A percentile compares a stretch with the other conserved stretches of the same genome.
Conservation (phyloP, 2,888 invertebrate genomes). For the Napeogenes sylphis region DNA sequence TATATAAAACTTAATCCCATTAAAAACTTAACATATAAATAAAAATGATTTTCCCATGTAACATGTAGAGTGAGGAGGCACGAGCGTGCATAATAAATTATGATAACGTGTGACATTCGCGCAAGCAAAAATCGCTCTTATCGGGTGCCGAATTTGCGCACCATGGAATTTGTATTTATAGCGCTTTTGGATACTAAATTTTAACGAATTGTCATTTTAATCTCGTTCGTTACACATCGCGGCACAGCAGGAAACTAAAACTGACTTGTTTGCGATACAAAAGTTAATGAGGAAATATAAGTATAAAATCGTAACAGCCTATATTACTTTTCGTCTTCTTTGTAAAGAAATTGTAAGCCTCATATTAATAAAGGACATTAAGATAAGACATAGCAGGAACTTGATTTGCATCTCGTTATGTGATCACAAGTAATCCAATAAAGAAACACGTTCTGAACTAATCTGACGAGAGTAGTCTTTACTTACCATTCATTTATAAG, state of each 20-base stretch:
- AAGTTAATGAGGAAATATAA: background rate
- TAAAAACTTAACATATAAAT: slow-evolving; percentile 25
- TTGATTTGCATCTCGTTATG: no score
- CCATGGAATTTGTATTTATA: slow-evolving; percentile 35
- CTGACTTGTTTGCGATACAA: background rate
- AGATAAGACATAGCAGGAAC: no score
- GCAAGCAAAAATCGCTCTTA: slow-evolving; percentile 46
- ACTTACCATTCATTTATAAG: no score
- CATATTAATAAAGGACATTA: no score
- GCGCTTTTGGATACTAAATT: slow-evolving; percentile 33
- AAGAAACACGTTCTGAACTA: no score
- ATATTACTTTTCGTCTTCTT: background rate
- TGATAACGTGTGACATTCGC: slow-evolving; percentile 45
- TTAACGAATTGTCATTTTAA: slow-evolving; percentile 37
- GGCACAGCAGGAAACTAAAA: slow-evolving; percentile 25
- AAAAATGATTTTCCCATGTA: slow-evolving; percentile 27
- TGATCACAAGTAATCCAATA: no score
- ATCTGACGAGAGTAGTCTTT: no score
- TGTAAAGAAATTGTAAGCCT: no score
- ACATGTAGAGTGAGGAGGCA: slow-evolving; percentile 36
- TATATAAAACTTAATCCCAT: slow-evolving; percentile 13
- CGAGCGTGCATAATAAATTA: slow-evolving; percentile 49
- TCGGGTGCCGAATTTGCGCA: slow-evolving; percentile 47
- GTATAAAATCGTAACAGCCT: background rate
- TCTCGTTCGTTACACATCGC: slow-evolving; percentile 30